Evolutionary conservation across 2,797 vertebrate genomes (phyloP).

Genomic region (Falco cherrug): DNA sequence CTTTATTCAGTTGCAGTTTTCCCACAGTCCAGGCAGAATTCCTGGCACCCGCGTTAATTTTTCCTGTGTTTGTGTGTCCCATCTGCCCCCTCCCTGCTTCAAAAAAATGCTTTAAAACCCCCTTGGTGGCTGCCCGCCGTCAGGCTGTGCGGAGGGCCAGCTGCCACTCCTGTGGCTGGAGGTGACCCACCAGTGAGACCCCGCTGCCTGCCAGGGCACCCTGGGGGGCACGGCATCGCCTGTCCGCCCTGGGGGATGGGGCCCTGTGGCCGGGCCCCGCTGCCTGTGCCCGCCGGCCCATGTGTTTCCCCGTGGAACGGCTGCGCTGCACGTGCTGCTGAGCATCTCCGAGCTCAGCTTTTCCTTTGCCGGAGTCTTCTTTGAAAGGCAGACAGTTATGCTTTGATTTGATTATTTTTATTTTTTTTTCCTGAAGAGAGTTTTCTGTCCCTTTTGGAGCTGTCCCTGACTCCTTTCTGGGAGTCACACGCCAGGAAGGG

Average conservation of each 20-base stretch:
- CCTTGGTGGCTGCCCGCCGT: rapidly evolving
- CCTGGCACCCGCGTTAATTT: neutral
- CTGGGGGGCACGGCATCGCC: neutral
- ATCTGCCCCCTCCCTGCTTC: rapidly evolving
- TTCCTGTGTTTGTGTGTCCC: rapidly evolving
- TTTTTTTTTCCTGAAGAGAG: no score
- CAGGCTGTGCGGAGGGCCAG: neutral
- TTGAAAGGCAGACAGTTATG: neutral
- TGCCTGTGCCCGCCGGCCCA: neutral
- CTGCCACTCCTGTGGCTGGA: neutral
- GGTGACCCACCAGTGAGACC: neutral
- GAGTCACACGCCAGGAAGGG: neutral
- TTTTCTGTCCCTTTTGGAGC: neutral
- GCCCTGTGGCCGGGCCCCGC: neutral
- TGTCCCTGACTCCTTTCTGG: neutral
- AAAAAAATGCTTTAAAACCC: neutral
- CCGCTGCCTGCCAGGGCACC: rapidly evolving
- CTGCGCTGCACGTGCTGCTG: neutral
- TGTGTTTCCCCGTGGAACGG: neutral
- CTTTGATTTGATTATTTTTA: neutral
- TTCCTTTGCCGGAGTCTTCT: neutral
- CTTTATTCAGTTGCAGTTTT: neutral
- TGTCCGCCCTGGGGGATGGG: rapidly evolving
- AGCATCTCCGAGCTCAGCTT: neutral
- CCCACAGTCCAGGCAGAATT: neutral